Base-by-base conservation (phyloP, 2,797 vertebrate genomes). In the Denticeps clupeoides region DNA sequence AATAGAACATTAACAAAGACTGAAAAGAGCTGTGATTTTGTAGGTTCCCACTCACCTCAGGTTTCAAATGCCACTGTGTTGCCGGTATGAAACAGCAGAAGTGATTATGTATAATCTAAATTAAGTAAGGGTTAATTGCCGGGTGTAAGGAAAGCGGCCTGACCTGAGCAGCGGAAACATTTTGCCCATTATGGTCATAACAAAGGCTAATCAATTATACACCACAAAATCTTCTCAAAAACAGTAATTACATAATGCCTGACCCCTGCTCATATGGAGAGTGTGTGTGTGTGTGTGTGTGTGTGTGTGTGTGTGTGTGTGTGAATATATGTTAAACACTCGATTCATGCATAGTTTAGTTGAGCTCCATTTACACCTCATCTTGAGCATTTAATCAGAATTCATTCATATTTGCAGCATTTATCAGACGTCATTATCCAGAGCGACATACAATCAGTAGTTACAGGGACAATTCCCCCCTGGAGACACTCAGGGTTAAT, bases 121-220 rank as follows among this genome's bases (percentile, higher is more conserved):
- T 73, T 58, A 57, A 48, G 31, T 58, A 43, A 55, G 22, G 15
- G 58, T 40, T 59, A 42, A 66, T 33, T 15, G 41, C 58, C 47
- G 60, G 47, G 45, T 48, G 47, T 33, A 63, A 67, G 51, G 25
- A 49, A 56, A 44, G 11, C 44, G 53, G 22, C 55, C 49, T 52
- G 47, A 64, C 44, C 54, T 55, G 56, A 58, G 60, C 40, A 51
- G 29, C 4, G 13, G 42, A 53, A 13, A 25, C 41, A 68, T 71
- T 75, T 46, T 15, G 42, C 44, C 7, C 41, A 67, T 70, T 76
- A 65, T 71, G 42, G 71, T 56, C n/a, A 25, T 19, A 23, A 73
- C 55, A 78, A 75, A 70, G 8, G 50, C 54, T 32, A 79, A 70
- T 75, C 65, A 74, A 46, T 52, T 55, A 48, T 65, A 69, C 45